These are phyloP conservation scores for Eciton burchellii DNA, from an alignment of 1,140 invertebrate species.

Conservation along the genomic window DNA sequence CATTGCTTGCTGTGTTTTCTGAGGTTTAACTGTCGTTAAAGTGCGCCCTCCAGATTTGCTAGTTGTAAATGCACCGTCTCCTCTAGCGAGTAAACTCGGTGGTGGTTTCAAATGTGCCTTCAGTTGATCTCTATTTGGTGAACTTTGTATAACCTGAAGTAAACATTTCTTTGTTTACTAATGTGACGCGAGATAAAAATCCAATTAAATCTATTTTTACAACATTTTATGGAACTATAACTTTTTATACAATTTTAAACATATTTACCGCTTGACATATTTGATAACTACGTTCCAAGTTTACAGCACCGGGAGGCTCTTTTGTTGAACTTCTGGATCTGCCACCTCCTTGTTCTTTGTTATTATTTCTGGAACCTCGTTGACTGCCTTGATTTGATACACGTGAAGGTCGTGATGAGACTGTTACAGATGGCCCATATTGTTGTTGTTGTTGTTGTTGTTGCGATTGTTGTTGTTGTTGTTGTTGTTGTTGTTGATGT, in stretches of 20 bases:
- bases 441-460: slow-evolving; percentile 69
- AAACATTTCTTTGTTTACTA: slow-evolving; percentile 33
- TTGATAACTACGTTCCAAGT: slow-evolving; percentile 97
- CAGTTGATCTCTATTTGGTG: slow-evolving; percentile 94
- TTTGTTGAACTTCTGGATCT: slow-evolving; percentile 87
- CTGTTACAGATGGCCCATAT: slow-evolving; percentile 81
- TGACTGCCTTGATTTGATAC: slow-evolving; percentile 83
- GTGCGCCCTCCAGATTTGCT: slow-evolving; percentile 82
- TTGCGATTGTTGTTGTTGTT: slow-evolving; percentile 74
- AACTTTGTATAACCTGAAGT: slow-evolving; percentile 91
- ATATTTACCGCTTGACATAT: slow-evolving; percentile 95
- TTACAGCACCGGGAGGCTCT: slow-evolving; percentile 94
- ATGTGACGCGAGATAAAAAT: neutral
- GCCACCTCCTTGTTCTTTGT: slow-evolving; percentile 82
- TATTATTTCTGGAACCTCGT: slow-evolving; percentile 81
- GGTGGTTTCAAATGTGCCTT: slow-evolving; percentile 93
- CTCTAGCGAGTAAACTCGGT: slow-evolving; percentile 89
- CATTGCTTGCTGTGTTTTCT: slow-evolving; percentile 80
- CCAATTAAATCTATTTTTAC: slow-evolving; percentile 37
- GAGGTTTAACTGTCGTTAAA: slow-evolving; percentile 83
- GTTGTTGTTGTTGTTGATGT: slow-evolving; percentile 75
- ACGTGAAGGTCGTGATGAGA: slow-evolving; percentile 85
- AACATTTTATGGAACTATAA: neutral
- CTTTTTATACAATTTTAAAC: neutral
- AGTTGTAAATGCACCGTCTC: slow-evolving; percentile 81